These are phyloP conservation scores for Exocentrus adspersus DNA, from an alignment of 2,888 invertebrate species.

Conservation along the genomic window DNA sequence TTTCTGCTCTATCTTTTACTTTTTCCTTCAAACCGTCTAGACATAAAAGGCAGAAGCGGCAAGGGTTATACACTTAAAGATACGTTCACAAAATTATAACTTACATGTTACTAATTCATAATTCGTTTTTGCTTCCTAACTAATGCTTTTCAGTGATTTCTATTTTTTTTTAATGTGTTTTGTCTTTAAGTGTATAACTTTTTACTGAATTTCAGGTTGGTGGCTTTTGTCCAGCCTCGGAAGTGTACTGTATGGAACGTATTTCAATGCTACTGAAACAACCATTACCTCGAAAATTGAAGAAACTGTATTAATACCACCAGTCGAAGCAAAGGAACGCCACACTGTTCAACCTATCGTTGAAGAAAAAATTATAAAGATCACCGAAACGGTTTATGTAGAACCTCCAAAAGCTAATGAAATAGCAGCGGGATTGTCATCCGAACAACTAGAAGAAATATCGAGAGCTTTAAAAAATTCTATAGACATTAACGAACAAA, in stretches of 20 bases:
- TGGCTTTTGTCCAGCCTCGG: slow-evolving; percentile 56
- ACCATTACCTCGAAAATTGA: slow-evolving; percentile 49
- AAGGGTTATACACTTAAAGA: slow-evolving; percentile 46
- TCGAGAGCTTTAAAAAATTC: slow-evolving; percentile 56
- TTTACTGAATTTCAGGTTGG: slow-evolving; percentile 57
- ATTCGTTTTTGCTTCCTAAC: slow-evolving; percentile 23
- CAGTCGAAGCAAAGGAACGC: not conserved
- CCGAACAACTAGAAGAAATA: slow-evolving; percentile 60
- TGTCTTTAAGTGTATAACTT: slow-evolving; percentile 48
- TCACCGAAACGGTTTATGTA: slow-evolving; percentile 48
- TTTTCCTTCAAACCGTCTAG: slow-evolving; percentile 31
- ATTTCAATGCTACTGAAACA: slow-evolving; percentile 32
- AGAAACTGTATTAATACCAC: slow-evolving; percentile 29
- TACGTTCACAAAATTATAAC: slow-evolving; percentile 1
- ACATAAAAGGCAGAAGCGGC: slow-evolving; percentile 52
- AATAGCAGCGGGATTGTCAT: slow-evolving; percentile 51
- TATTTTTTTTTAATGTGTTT: slow-evolving; percentile 12
- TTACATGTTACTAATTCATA: slow-evolving; percentile 1
- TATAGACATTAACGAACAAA: slow-evolving; percentile 36
- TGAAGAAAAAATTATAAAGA: slow-evolving; percentile 53
- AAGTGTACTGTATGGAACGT: slow-evolving; percentile 42
- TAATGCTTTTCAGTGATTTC: slow-evolving; percentile 12
- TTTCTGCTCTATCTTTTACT: slow-evolving; percentile 31
- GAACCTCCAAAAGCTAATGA: slow-evolving; percentile 42
- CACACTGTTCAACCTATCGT: slow-evolving; percentile 18